phyloP scores from a whole-genome alignment of 2,888 invertebrate genomes.

The Polia nebulosa region DNA sequence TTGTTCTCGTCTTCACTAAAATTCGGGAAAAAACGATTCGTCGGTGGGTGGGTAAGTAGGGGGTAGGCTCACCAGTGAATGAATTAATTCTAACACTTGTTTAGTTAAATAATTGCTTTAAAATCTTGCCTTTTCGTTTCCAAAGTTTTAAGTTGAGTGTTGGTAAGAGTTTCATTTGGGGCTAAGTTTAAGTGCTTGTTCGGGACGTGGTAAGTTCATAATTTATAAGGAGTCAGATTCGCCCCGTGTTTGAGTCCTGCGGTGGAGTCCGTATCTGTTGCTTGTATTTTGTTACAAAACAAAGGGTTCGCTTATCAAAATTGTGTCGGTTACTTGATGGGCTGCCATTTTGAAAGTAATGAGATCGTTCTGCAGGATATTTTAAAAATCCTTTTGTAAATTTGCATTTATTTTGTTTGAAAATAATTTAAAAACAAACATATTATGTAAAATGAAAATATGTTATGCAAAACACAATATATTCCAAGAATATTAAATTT shows the following conservation, averaged over 20 bases:
- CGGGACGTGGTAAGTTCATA: constrained; percentile 39
- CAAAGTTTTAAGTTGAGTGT: constrained; percentile 44
- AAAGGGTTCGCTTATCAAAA: constrained; percentile 56
- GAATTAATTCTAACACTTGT: no score
- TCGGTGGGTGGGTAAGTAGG: constrained; percentile 1
- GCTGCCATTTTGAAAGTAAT: constrained; percentile 36
- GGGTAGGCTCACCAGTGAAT: constrained; percentile 17
- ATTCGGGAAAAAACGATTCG: constrained; percentile 36
- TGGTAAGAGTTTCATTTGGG: constrained; percentile 35
- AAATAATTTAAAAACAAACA: neutral
- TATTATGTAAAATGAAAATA: neutral
- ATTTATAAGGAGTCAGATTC: constrained; percentile 50
- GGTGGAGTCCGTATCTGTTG: constrained; percentile 39
- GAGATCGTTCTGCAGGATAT: neutral
- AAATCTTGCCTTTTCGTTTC: constrained; percentile 54
- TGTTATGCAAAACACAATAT: neutral
- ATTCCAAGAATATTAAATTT: neutral
- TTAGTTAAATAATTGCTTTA: constrained; percentile 56
- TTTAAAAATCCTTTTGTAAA: neutral
- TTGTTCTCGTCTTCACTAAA: constrained; percentile 42
- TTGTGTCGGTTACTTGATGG: constrained; percentile 28
- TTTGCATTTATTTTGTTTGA: constrained; percentile 15
- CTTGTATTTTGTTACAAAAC: constrained; percentile 39
- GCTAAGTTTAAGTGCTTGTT: constrained; percentile 50
- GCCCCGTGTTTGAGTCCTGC: constrained; percentile 19